These are phyloP conservation scores for Sesia bembeciformis DNA, from an alignment of 2,888 invertebrate genomes.

Conservation along the genomic window DNA sequence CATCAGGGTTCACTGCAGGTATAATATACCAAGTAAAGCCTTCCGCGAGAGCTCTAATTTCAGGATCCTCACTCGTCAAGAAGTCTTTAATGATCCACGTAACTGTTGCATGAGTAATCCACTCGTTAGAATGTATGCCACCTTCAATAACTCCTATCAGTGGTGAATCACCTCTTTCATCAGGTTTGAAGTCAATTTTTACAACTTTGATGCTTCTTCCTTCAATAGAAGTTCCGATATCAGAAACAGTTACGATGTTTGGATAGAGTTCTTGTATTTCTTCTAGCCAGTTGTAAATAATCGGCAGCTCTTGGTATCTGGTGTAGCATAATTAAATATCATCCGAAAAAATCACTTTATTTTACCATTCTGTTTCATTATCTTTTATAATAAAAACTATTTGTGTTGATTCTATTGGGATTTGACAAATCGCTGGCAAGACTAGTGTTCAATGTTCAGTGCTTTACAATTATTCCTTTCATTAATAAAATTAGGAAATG, in stretches of 20 bases:
- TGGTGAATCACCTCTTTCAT: constrained; percentile 24
- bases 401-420: too few species aligned
- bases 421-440: too few species aligned
- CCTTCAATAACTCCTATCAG: constrained; percentile 77
- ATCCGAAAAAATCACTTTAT: too few species aligned
- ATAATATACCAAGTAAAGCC: constrained; percentile 84
- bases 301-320: constrained; percentile 72
- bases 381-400: neutral
- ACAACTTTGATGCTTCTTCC: constrained; percentile 71
- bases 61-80: constrained; percentile 70
- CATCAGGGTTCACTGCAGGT: constrained; percentile 84
- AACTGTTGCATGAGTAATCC: constrained; percentile 81
- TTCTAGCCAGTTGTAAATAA: constrained; percentile 76
- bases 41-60: constrained; percentile 71
- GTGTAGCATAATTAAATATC: neutral
- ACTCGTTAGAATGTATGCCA: constrained; percentile 80
- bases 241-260: constrained; percentile 56
- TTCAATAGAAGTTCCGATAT: constrained; percentile 75
- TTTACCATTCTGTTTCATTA: neutral
- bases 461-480: too few species aligned
- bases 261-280: constrained; percentile 62
- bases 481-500: too few species aligned
- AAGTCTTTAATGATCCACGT: constrained; percentile 80
- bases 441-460: too few species aligned
- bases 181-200: constrained; percentile 49